Percentiles rank a stretch among this genome's conserved stretches.
These are phyloP conservation scores for Achroia grisella DNA, from an alignment of 1,140 invertebrate genomes.

Conservation along the genomic window DNA sequence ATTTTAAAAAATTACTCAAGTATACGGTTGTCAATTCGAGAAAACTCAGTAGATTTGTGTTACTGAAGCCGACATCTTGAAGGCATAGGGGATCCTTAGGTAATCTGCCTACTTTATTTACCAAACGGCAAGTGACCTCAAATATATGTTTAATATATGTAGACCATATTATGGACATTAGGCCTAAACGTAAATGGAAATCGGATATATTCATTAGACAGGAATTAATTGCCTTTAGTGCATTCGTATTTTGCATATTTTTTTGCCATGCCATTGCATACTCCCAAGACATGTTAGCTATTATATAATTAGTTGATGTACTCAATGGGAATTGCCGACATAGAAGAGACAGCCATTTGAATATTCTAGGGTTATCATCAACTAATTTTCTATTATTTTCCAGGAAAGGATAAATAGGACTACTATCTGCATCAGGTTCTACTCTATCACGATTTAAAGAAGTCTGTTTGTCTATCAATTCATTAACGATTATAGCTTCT, in stretches of 20 bases:
- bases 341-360: constrained; percentile 77
- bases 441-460: constrained; percentile 11
- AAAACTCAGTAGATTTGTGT: constrained; percentile 80
- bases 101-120: constrained; percentile 91
- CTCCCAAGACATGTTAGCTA: constrained; percentile 93
- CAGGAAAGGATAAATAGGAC: constrained; percentile 39
- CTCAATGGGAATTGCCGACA: constrained; percentile 89
- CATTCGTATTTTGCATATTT: constrained; percentile 79
- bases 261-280: constrained; percentile 90
- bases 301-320: constrained; percentile 83
- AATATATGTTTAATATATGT: constrained; percentile 86
- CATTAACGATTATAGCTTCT: constrained; percentile 51
- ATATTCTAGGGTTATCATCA: constrained; percentile 60
- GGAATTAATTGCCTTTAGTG: constrained; percentile 77
- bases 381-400: constrained; percentile 44
- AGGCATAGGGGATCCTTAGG: constrained; percentile 88
- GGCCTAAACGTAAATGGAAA: constrained; percentile 79
- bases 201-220: constrained; percentile 78
- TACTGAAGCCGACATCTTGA: constrained; percentile 84
- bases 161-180: constrained; percentile 90
- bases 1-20: constrained; percentile 84
- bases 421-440: constrained; percentile 25
- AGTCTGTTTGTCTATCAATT: constrained; percentile 41
- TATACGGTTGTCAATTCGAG: constrained; percentile 81
- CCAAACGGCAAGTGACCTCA: constrained; percentile 82